phyloP scores from a whole-genome alignment of 2,888 invertebrate species.

The Eurytoma adleriae region DNA sequence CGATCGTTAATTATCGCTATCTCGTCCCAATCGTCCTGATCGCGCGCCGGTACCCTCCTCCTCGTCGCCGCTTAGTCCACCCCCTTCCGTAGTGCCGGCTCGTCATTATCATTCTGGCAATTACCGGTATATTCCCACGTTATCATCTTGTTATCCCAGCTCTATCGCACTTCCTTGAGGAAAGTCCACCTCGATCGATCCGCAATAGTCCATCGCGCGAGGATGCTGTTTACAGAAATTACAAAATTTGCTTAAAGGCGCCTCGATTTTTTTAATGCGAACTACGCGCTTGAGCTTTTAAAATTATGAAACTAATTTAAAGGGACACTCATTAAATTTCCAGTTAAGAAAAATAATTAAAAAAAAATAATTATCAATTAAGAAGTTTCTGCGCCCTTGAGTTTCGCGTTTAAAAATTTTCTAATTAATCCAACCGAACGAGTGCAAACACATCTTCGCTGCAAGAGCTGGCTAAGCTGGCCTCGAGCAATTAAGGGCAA shows the following conservation, averaged over 20 bases:
- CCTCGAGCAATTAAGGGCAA: conserved; percentile 67
- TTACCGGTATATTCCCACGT: conserved; percentile 71
- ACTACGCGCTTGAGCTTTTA: not conserved
- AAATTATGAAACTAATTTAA: too few species aligned
- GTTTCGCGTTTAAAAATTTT: conserved; percentile 1
- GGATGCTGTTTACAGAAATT: not conserved
- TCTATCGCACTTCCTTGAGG: conserved; percentile 57
- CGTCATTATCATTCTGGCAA: conserved; percentile 73
- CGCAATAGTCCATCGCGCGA: not conserved
- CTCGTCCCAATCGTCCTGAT: conserved; percentile 64
- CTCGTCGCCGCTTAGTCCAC: conserved; percentile 42
- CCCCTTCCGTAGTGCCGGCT: conserved; percentile 54
- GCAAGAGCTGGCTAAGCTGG: not conserved
- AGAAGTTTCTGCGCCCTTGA: conserved; percentile 1
- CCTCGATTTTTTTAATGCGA: not conserved
- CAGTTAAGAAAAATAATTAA: too few species aligned
- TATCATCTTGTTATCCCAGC: conserved; percentile 70
- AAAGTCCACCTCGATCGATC: conserved; percentile 11
- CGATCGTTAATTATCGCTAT: conserved; percentile 74
- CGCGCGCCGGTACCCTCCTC: conserved; percentile 26
- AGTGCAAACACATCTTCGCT: not conserved
- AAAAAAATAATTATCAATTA: not conserved
- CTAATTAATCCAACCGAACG: conserved; percentile 25
- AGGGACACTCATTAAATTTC: too few species aligned
- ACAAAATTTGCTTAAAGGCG: not conserved